Base-by-base conservation (phyloP, 2,888 invertebrate genomes). In the Coremacera marginata region DNA sequence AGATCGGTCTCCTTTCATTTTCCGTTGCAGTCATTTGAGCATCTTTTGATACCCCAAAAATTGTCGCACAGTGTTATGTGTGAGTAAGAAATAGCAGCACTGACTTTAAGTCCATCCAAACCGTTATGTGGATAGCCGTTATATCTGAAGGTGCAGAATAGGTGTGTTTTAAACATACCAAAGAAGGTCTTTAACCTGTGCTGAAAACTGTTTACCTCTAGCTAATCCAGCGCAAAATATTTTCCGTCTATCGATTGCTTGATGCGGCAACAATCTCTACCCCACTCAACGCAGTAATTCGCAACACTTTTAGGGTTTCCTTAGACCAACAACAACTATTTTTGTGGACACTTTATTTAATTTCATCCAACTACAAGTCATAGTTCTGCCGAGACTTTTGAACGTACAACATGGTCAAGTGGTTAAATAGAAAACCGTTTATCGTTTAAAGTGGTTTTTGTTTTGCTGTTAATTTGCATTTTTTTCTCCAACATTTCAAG, bases 311-410 rank as follows among this genome's bases (percentile, higher is more conserved):
- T 74, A 57, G 8, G 74, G 52, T 52, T 74, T 74, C 74, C 19
- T 31, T 5, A 9, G 14, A 55, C 34, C 7, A 27, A 37, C 51
- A 31, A 63, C 34, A 27, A 19, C 67, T 60, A 60, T 55, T 70
- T 57, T 70, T 57, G 31, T 71, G 57, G 27, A 8, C 31, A 25
- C 82, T 86, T 81, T 87, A 87, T 87, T 87, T 83, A 83, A 87
- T 87, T 86, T 85, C 80, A 57, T 37, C 27, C 51, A 70, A 76
- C 37, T 73, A 68, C 78, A 70, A 75, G 79, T 74, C 76, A 78
- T 83, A 87, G 87, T 87, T 84, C 82, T 82, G 81, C 78, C 79
- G 77, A 82, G 78, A 79, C 84, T 81, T 78, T 82, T 77, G 81
- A 79, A 80, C 76, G 80, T 79, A 80, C 81, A 84, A 80, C 83